phyloP scores from a whole-genome alignment of 2,113 vertebrate genomes.

The Loxodonta africana region DNA sequence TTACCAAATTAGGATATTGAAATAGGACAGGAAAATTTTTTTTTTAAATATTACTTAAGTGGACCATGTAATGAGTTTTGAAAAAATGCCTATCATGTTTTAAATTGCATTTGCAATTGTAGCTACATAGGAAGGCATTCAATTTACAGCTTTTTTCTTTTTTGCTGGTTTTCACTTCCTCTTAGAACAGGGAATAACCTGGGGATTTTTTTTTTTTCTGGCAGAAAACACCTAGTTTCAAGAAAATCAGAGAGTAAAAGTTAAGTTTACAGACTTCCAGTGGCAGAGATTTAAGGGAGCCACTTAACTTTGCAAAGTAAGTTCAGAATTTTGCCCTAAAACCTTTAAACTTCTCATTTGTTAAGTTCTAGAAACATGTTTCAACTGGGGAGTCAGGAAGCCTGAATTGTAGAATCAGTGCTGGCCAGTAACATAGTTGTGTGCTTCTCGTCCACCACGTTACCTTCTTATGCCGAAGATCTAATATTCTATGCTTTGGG shows the following conservation, averaged over 20 bases:
- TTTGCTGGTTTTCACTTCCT: conserved; percentile 58
- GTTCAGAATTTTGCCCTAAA: neutral
- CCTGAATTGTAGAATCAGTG: neutral
- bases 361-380: neutral
- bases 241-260: neutral
- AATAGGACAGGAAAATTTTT: neutral
- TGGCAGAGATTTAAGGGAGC: neutral
- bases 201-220: neutral
- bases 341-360: neutral
- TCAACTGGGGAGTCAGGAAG: neutral
- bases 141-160: neutral
- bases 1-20: conserved; percentile 27
- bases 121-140: neutral
- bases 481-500: neutral
- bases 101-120: neutral
- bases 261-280: neutral
- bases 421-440: rapidly evolving
- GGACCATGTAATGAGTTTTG: neutral
- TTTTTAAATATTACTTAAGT: neutral
- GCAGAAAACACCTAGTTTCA: conserved; percentile 9
- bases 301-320: neutral
- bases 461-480: neutral
- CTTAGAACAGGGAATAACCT: conserved; percentile 16
- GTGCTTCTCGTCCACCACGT: neutral
- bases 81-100: neutral